Evolutionary conservation across 1,140 invertebrate genomes (phyloP), one percentile per base, ranked within the genome.

Genomic region (Tribolium madens): DNA sequence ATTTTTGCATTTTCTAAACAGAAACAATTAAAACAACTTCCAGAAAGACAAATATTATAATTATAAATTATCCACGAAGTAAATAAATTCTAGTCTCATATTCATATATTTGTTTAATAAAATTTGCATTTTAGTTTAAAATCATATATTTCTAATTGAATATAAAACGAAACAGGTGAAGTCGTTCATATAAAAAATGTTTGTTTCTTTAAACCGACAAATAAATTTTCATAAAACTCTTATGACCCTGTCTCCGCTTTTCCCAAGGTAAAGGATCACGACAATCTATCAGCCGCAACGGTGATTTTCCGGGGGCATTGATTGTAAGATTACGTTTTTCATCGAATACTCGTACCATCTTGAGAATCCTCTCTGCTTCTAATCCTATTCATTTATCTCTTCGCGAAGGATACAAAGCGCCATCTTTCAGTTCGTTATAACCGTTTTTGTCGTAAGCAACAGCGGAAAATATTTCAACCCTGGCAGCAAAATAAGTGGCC

Each of bases 211-310:
- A 42, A 31, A 6, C 26, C 6, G 2, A n/a, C 36, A 9, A 31
- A 64, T 26, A 36, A 64, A 64, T 26, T 33, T 64, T 64, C 33
- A 64, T 64, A 64, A 64, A 64, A 64, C 3, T 13, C 57, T 1
- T 6, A 7, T 21, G 21, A 26, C 3, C 57, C 3, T 21, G n/a
- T 64, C 18, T 64, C 26, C 57, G n/a, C 57, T 33, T 64, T 42
- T 7, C 9, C 2, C 26, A 18, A 64, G 26, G 57, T 64, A 33
- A 64, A 64, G 26, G 57, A 64, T 64, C 57, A 64, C 57, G 57
- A 31, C 57, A 64, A 64, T 64, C 57, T 64, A 64, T 64, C 57
- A 64, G 31, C 21, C 57, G n/a, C 57, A 33, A 64, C 57, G 57
- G 21, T 64, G 57, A 64, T 64, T 64, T 64, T 64, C 57, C 21